Percentiles rank a stretch among this genome's conserved stretches.
These are phyloP conservation scores for Anagrus nilaparvatae DNA, from an alignment of 1,140 invertebrate genomes.

Conservation along the genomic window DNA sequence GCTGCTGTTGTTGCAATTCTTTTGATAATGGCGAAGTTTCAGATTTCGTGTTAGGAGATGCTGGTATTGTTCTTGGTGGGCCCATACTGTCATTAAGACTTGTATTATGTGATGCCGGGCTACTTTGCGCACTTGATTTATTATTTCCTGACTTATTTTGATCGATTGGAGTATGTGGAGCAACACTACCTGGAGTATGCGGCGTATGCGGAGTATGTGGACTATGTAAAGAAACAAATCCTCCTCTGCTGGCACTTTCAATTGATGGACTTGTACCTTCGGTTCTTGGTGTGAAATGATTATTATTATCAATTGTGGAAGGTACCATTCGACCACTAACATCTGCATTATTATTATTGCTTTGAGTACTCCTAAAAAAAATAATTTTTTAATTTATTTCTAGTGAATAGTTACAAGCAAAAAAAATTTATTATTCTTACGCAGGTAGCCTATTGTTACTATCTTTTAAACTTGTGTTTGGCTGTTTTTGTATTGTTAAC, in stretches of 20 bases:
- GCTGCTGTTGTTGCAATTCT: constrained; percentile 33
- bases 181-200: constrained; percentile 34
- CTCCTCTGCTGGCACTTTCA: constrained; percentile 35
- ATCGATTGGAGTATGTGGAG: constrained; percentile 34
- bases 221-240: constrained; percentile 35
- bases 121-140: constrained; percentile 37
- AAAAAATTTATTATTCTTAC: constrained; percentile 38
- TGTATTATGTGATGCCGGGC: constrained; percentile 34
- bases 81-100: constrained; percentile 37
- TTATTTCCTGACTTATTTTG: constrained; percentile 28
- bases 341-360: constrained; percentile 27
- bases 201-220: constrained; percentile 39
- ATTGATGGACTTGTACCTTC: constrained; percentile 39
- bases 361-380: constrained; percentile 25
- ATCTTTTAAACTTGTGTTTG: constrained; percentile 82
- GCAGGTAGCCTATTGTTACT: constrained; percentile 46
- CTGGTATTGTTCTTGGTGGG: constrained; percentile 36
- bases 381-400: background rate
- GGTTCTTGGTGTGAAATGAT: constrained; percentile 31
- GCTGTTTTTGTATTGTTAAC: constrained; percentile 91
- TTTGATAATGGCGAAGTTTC: constrained; percentile 36
- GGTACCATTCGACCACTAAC: constrained; percentile 33
- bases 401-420: constrained; percentile 8
- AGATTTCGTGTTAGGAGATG: constrained; percentile 37
- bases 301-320: constrained; percentile 28